phyloP scores from a whole-genome alignment of 35 echinoderm and acorn worm genomes.

The Lytechinus pictus region DNA sequence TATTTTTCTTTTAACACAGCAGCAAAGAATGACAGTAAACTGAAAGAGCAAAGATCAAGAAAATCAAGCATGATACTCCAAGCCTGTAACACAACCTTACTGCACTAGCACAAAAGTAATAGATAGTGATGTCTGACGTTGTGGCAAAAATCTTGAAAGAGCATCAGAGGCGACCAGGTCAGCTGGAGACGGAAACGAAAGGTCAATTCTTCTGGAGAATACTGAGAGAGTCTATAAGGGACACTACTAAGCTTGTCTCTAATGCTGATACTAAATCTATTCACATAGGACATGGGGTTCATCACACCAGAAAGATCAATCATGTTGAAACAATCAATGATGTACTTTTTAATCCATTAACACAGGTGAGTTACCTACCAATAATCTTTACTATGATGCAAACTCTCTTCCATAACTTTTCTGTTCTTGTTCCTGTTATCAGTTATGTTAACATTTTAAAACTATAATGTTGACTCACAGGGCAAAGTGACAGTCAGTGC shows the following conservation, averaged over 20 bases:
- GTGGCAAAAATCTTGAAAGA: slow-evolving; percentile 85
- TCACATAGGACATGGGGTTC: slow-evolving; percentile 85
- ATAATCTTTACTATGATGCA: not conserved
- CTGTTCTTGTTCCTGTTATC: too few relatives aligned
- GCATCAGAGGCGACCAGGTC: slow-evolving; percentile 76
- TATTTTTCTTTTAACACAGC: not conserved
- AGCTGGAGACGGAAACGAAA: slow-evolving; percentile 79
- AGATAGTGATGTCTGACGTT: slow-evolving; percentile 66
- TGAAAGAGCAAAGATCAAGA: not conserved
- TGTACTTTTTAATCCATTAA: slow-evolving; percentile 85
- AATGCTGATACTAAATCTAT: slow-evolving; percentile 76
- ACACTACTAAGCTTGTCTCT: slow-evolving; percentile 77
- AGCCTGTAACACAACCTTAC: not conserved
- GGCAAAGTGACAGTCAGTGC: too few relatives aligned
- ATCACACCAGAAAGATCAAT: slow-evolving; percentile 92
- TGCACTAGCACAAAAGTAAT: not conserved
- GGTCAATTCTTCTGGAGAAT: slow-evolving; percentile 92
- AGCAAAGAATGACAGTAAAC: not conserved
- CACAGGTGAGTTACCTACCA: slow-evolving; percentile 56
- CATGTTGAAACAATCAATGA: slow-evolving; percentile 64
- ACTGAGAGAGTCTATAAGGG: slow-evolving; percentile 81
- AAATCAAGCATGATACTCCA: not conserved
- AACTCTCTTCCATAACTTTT: too few relatives aligned
- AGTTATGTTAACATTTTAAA: too few relatives aligned
- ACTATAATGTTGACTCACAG: too few relatives aligned